These are phyloP conservation scores for Heterodera schachtii DNA, from an alignment of 1,140 invertebrate genomes.

Conservation along the genomic window DNA sequence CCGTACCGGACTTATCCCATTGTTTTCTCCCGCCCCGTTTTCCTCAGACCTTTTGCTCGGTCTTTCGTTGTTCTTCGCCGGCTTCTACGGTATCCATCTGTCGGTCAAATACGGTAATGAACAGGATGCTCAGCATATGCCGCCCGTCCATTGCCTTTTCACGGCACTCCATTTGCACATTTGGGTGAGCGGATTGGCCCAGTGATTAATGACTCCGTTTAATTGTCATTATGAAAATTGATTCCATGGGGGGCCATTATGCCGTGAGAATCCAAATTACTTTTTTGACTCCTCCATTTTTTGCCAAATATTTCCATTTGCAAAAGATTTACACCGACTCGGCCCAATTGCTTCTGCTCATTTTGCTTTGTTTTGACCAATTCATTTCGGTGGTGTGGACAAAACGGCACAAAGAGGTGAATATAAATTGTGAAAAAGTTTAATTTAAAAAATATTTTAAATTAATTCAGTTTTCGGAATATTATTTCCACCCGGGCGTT, in stretches of 20 bases:
- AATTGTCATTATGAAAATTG: background rate
- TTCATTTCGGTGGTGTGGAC: slow-evolving; percentile 43
- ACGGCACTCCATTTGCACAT: slow-evolving; percentile 34
- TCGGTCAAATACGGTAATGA: slow-evolving; percentile 31
- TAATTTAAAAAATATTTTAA: background rate
- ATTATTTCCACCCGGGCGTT: slow-evolving; percentile 38
- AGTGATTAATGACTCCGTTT: background rate
- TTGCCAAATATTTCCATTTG: background rate
- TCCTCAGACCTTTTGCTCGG: slow-evolving; percentile 39
- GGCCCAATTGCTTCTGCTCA: slow-evolving; percentile 25
- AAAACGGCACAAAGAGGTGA: slow-evolving; percentile 43
- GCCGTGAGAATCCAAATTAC: too few species aligned
- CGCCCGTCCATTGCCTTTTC: slow-evolving; percentile 35
- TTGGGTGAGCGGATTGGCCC: slow-evolving; percentile 18
- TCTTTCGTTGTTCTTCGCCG: slow-evolving; percentile 40
- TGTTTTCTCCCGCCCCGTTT: too few species aligned
- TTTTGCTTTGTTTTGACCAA: slow-evolving; percentile 41
- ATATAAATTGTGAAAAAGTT: background rate
- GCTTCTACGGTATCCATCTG: slow-evolving; percentile 40
- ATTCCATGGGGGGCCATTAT: background rate
- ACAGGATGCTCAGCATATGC: slow-evolving; percentile 9
- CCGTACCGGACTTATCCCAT: too few species aligned
- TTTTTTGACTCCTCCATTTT: too few species aligned
- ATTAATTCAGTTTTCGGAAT: slow-evolving; percentile 23
- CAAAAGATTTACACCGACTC: slow-evolving; percentile 29